Evolutionary conservation across 2,888 invertebrate species (phyloP).

Genomic region (Bembecia ichneumoniformis): DNA sequence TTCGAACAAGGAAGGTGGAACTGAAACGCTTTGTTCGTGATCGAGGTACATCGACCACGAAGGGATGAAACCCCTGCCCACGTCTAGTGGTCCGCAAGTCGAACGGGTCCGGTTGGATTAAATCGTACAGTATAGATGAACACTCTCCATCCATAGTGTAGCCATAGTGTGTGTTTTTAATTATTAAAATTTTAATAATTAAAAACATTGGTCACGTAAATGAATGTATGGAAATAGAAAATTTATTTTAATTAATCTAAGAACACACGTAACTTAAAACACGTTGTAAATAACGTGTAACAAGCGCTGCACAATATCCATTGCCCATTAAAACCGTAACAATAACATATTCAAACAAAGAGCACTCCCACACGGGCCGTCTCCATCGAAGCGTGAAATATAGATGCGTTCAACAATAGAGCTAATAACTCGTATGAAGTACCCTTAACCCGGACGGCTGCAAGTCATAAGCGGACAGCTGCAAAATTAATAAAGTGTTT

Average conservation of each 20-base stretch:
- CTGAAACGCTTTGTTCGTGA: no score
- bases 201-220: background rate
- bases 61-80: no score
- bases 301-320: background rate
- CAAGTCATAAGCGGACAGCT: background rate
- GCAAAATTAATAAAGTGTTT: no score
- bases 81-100: no score
- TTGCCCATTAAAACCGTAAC: conserved; percentile 8
- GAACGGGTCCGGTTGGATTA: no score
- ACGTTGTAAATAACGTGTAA: background rate
- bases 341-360: conserved; percentile 25
- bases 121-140: no score
- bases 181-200: background rate
- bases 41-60: no score
- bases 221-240: background rate
- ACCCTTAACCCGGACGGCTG: conserved; percentile 34
- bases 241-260: background rate
- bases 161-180: background rate
- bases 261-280: background rate
- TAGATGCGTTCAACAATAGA: conserved; percentile 52
- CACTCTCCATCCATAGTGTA: no score
- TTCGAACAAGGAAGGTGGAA: no score
- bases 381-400: conserved; percentile 51
- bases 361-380: conserved; percentile 32
- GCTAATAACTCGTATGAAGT: conserved; percentile 68